Evolutionary conservation across 2,113 vertebrate species (phyloP).

Genomic region (Actinemys pallida): DNA sequence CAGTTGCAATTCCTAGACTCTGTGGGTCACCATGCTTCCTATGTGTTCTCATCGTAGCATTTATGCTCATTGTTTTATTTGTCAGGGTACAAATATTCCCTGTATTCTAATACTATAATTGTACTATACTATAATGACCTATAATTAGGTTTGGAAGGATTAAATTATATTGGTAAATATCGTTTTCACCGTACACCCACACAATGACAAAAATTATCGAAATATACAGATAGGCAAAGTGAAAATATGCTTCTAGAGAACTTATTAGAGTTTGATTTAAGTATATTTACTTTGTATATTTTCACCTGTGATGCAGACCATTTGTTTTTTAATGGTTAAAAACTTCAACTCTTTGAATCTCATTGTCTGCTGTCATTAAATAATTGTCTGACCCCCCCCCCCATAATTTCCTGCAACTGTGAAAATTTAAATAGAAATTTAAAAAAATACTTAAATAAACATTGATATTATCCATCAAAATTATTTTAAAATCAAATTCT

Average conservation of each 20-base stretch:
- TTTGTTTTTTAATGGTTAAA: not conserved
- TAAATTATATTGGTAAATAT: not conserved
- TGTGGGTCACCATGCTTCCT: not conserved
- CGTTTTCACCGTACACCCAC: not conserved
- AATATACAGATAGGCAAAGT: not conserved
- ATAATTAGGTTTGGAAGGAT: not conserved
- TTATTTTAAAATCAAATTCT: not conserved
- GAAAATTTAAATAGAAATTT: not conserved
- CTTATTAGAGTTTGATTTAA: not conserved
- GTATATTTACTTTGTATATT: not conserved
- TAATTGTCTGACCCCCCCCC: not conserved
- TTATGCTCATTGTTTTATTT: not conserved
- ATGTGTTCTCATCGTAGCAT: not conserved
- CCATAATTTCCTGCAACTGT: not conserved
- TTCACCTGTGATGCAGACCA: not conserved
- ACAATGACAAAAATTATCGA: not conserved
- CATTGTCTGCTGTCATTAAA: not conserved
- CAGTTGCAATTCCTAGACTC: not conserved
- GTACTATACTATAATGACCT: not conserved
- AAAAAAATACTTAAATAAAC: not conserved
- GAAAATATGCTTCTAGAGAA: not conserved
- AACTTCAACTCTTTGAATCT: not conserved
- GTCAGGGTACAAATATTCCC: not conserved
- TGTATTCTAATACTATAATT: rapidly evolving
- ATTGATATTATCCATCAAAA: not conserved